These are phyloP conservation scores for Phylloscopus trochiloides DNA, from an alignment of 2,113 vertebrate genomes.

Conservation along the genomic window DNA sequence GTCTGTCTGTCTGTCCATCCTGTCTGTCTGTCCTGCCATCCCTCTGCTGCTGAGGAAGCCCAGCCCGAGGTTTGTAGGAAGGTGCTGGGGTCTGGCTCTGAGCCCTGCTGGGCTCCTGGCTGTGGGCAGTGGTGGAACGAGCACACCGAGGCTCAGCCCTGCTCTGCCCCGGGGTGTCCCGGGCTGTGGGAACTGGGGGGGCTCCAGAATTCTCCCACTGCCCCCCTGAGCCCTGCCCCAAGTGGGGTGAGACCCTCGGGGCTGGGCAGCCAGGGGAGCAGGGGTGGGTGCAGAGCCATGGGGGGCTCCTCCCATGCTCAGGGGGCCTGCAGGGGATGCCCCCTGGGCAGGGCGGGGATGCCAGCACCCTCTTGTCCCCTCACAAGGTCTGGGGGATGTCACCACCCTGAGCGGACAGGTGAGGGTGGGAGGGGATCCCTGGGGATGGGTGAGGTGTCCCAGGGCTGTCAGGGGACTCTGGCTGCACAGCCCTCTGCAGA, in stretches of 20 bases:
- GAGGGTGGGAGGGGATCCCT: too few species aligned
- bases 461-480: not conserved
- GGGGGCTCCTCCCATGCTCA: accelerated
- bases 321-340: not conserved
- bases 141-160: accelerated
- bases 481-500: not conserved
- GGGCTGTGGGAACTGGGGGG: accelerated
- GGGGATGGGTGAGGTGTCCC: not conserved
- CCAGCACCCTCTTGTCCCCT: not conserved
- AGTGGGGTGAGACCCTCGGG: accelerated
- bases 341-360: not conserved
- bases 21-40: not conserved
- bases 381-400: not conserved
- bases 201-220: accelerated
- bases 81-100: not conserved
- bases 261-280: accelerated
- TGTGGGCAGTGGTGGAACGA: accelerated
- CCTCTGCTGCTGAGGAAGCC: accelerated
- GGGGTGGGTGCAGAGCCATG: not conserved
- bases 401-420: not conserved
- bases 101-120: not conserved
- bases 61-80: accelerated
- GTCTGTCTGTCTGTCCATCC: not conserved
- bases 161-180: accelerated
- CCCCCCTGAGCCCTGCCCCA: not conserved